Conservation (phyloP, 2,113 vertebrate species). For the Odontesthes bonariensis region DNA sequence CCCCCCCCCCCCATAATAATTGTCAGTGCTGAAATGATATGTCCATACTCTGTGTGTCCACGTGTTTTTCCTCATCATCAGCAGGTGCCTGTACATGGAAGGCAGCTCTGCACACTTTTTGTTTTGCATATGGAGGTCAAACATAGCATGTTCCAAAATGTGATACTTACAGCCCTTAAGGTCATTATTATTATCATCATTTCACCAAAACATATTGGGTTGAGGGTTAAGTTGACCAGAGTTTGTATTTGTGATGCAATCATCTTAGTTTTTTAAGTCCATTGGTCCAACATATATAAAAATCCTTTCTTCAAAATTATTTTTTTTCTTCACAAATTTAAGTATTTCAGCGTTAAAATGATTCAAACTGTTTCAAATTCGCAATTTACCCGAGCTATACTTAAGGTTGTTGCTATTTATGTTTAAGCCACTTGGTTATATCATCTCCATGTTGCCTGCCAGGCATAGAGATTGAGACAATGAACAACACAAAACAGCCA, state of each 20-base stretch:
- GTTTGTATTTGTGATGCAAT: too few species aligned
- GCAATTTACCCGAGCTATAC: neutral
- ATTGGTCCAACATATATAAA: too few species aligned
- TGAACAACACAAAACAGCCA: neutral
- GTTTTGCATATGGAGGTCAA: neutral
- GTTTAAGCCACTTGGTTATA: slow-evolving; percentile 1
- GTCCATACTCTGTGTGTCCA: neutral
- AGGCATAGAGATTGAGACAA: neutral
- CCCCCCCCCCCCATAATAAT: neutral
- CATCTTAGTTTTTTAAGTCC: too few species aligned
- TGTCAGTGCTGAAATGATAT: slow-evolving; percentile 15
- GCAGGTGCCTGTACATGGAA: neutral
- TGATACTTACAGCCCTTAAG: neutral
- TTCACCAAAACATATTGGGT: too few species aligned
- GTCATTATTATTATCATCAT: neutral
- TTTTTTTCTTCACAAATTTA: neutral
- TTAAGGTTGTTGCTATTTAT: slow-evolving; percentile 13
- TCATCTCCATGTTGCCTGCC: neutral
- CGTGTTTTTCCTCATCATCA: neutral
- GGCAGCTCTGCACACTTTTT: neutral
- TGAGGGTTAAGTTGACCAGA: too few species aligned
- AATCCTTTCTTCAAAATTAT: neutral
- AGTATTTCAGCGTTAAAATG: neutral
- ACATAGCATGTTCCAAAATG: neutral
- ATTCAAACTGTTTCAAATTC: too few species aligned